Evolutionary conservation across 1,140 invertebrate genomes (phyloP), one percentile per base, ranked within the genome.

Genomic region (Uloborus diversus): DNA sequence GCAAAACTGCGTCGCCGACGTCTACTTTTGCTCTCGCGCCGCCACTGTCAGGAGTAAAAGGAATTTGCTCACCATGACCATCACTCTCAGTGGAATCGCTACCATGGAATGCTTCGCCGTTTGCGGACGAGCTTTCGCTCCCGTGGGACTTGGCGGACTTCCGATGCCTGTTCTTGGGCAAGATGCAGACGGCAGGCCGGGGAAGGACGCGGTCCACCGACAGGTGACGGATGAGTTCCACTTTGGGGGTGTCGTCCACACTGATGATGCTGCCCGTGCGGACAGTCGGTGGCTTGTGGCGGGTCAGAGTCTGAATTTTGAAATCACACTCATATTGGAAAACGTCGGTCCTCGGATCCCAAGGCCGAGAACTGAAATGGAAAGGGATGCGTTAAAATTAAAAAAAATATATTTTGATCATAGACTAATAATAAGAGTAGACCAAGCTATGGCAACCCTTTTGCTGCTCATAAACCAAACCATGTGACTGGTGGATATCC

Each of bases 311-410:
- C 73, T 90, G 88, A 20, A 94, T 90, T 66, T 90, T 87, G 84
- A 91, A 93, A 79, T 92, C 89, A 71, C 89, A 87, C 85, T 96
- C 94, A 84, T 92, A 96, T 85, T 95, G 93, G 49, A 92, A 89
- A 4, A 94, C 86, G 87, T 95, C 94, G 84, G 94, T 94, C 73
- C 92, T 88, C 1, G 91, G 90, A 88, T 95, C 93, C 94, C 94
- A 95, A 0, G 93, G 93, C 56, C 93, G 87, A 42, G 85, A 85
- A 80, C 88, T 88, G 53, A 11, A 80, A 47, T 23, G n/a, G n/a
- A n/a, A n/a, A n/a, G n/a, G n/a, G n/a, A n/a, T n/a, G n/a, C n/a
- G n/a, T n/a, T n/a, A n/a, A n/a, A n/a, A n/a, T n/a, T n/a, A n/a
- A n/a, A n/a, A n/a, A n/a, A n/a, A n/a, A n/a, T n/a, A n/a, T n/a